phyloP scores from a whole-genome alignment of 1,140 invertebrate species.

The Drosophila fuyamai region DNA sequence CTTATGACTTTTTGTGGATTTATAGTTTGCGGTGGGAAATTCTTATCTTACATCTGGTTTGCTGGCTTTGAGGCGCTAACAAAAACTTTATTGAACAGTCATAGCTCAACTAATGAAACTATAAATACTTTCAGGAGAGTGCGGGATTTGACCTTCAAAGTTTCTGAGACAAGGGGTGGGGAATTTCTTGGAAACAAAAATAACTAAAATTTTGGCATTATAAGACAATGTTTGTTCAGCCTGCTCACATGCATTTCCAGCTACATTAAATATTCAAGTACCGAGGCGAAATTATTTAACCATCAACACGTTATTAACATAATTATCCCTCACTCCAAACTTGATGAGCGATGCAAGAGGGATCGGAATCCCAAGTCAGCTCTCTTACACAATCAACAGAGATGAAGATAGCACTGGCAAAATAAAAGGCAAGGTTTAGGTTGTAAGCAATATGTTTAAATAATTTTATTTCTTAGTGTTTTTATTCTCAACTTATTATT shows the following conservation, averaged over 20 bases:
- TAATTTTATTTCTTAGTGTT: no score
- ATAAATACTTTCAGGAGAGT: constrained; percentile 8
- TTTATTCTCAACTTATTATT: no score
- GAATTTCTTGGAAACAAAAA: neutral
- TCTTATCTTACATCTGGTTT: constrained; percentile 2
- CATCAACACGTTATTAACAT: constrained; percentile 79
- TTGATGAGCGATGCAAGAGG: constrained; percentile 30
- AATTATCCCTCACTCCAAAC: constrained; percentile 50
- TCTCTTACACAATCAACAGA: constrained; percentile 28
- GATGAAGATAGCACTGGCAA: constrained; percentile 13
- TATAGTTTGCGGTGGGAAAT: neutral
- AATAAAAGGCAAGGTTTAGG: neutral
- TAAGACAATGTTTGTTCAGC: neutral
- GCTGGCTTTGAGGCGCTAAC: constrained; percentile 1
- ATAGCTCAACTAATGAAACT: constrained; percentile 8
- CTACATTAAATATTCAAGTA: constrained; percentile 36
- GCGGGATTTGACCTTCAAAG: constrained; percentile 17
- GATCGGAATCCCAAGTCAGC: constrained; percentile 3
- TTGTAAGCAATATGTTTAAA: no score
- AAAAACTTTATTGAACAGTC: constrained; percentile 23
- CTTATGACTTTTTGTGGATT: constrained; percentile 1
- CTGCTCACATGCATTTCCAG: neutral
- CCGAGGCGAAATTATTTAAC: constrained; percentile 56
- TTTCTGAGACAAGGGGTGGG: neutral
- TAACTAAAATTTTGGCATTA: constrained; percentile 9